These are phyloP conservation scores for Hepsetus odoe DNA, from an alignment of 2,113 vertebrate genomes.

Conservation along the genomic window DNA sequence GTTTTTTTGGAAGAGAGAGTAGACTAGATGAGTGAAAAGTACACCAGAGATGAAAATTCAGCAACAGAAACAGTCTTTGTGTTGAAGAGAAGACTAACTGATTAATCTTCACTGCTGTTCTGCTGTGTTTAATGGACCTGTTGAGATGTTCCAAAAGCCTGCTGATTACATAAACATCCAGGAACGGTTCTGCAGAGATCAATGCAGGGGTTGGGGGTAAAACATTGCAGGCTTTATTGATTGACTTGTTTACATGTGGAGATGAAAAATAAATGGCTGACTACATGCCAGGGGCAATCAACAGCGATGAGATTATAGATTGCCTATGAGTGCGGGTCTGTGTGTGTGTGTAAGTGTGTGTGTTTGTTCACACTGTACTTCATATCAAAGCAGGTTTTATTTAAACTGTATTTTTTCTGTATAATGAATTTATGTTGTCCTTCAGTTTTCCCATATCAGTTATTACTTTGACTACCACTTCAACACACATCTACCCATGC, in stretches of 20 bases:
- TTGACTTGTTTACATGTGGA: slow-evolving; percentile 15
- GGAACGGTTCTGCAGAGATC: neutral
- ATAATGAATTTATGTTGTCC: no score
- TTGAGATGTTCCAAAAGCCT: slow-evolving; percentile 5
- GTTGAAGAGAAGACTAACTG: slow-evolving; percentile 2
- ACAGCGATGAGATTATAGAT: slow-evolving; percentile 2
- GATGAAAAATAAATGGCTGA: slow-evolving; percentile 17
- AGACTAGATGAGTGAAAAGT: neutral
- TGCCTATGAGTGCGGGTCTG: slow-evolving; percentile 1
- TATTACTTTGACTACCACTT: neutral
- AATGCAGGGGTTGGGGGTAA: neutral
- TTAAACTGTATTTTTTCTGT: no score
- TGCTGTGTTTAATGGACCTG: neutral
- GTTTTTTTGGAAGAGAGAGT: neutral
- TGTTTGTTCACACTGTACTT: slow-evolving; percentile 19
- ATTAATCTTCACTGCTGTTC: neutral
- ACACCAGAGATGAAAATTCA: neutral
- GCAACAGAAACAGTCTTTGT: neutral
- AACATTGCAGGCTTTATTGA: slow-evolving; percentile 9
- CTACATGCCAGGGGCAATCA: slow-evolving; percentile 13
- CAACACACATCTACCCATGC: neutral
- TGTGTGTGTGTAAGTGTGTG: slow-evolving; percentile 15
- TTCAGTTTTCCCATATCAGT: neutral
- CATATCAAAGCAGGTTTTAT: neutral
- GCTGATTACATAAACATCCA: neutral